Percentiles rank a stretch among this genome's conserved stretches.
Evolutionary conservation across 1,140 invertebrate genomes (phyloP).

Genomic region (Drosophila orena): DNA sequence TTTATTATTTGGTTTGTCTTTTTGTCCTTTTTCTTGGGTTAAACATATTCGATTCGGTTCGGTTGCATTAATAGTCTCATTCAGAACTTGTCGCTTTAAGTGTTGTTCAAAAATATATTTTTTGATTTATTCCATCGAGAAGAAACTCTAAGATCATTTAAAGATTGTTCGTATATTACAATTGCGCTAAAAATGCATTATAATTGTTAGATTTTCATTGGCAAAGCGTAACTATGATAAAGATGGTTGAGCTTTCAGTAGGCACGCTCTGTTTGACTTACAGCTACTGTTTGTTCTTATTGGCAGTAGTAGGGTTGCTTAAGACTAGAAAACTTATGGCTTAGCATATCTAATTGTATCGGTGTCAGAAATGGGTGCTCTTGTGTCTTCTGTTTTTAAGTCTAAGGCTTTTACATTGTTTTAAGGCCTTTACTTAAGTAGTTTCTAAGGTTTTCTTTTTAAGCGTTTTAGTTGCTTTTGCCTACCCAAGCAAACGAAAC

Average conservation of each 20-base stretch:
- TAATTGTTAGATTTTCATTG: conserved; percentile 39
- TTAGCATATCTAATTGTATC: conserved; percentile 24
- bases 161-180: conserved; percentile 63
- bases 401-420: conserved; percentile 40
- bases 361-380: conserved; percentile 78
- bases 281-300: conserved; percentile 84
- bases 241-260: conserved; percentile 51
- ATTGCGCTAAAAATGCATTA: conserved; percentile 53
- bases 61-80: conserved; percentile 82
- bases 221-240: conserved; percentile 54
- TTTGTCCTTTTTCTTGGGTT: conserved; percentile 1
- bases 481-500: conserved; percentile 80
- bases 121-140: conserved; percentile 70
- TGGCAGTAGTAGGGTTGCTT: conserved; percentile 75
- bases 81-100: conserved; percentile 84
- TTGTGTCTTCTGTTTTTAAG: conserved; percentile 71
- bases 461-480: conserved; percentile 54
- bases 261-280: conserved; percentile 63
- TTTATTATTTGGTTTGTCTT: background rate
- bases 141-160: conserved; percentile 50
- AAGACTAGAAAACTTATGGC: conserved; percentile 27
- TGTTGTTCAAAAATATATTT: conserved; percentile 81
- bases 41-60: conserved; percentile 36
- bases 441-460: conserved; percentile 41
- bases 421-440: conserved; percentile 27